phyloP scores from a whole-genome alignment of 2,797 vertebrate genomes.

The Gadopsis bispinosus region DNA sequence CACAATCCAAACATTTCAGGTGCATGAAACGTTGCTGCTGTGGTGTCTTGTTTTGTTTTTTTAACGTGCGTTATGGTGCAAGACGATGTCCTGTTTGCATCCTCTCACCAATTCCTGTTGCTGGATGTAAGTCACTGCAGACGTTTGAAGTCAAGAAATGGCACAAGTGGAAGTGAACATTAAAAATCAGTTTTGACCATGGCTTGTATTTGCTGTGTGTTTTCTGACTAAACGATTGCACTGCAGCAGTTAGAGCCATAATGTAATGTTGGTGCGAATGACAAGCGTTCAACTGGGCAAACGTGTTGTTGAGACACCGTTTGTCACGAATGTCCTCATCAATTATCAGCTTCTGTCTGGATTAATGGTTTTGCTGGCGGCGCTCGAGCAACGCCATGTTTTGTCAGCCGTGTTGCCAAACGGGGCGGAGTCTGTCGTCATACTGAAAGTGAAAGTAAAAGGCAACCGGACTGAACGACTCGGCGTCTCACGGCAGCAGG shows the following conservation, averaged over 20 bases:
- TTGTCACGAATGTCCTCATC: no score
- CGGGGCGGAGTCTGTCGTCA: not conserved
- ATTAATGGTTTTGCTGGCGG: no score
- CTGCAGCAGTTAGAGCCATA: no score
- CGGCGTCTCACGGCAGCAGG: not conserved
- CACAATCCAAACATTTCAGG: slow-evolving; percentile 38
- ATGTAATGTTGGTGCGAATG: no score
- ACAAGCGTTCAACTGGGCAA: no score
- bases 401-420: no score
- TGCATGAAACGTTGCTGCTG: slow-evolving; percentile 41
- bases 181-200: slow-evolving; percentile 76
- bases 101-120: slow-evolving; percentile 54
- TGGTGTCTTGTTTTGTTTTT: slow-evolving; percentile 43
- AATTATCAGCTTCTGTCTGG: no score
- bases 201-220: slow-evolving; percentile 14
- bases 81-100: slow-evolving; percentile 49
- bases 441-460: slow-evolving; percentile 22
- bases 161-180: slow-evolving; percentile 75
- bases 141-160: slow-evolving; percentile 70
- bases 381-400: no score
- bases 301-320: no score
- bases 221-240: not conserved
- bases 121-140: slow-evolving; percentile 72
- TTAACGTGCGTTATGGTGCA: slow-evolving; percentile 45
- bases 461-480: no score